A percentile compares a stretch with the other conserved stretches of the same genome.
Conservation (phyloP, 2,113 vertebrate genomes). For the Apeltes quadracus region DNA sequence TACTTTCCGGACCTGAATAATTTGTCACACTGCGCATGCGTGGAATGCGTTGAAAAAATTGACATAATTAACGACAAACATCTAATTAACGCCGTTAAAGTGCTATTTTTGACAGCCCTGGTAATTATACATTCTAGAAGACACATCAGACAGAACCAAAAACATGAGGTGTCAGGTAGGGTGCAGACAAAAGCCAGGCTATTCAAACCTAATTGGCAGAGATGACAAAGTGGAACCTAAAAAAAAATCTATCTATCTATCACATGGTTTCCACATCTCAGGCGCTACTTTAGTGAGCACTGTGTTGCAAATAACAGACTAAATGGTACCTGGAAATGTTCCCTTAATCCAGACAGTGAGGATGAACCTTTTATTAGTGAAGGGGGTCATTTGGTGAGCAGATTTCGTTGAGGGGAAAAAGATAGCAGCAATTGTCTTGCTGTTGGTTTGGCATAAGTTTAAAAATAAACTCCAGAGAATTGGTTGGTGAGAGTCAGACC, state of each 20-base stretch:
- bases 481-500: conserved; percentile 30
- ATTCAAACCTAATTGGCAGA: not conserved
- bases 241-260: no score
- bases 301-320: not conserved
- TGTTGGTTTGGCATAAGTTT: conserved; percentile 5
- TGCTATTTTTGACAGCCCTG: no score
- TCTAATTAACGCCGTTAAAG: no score
- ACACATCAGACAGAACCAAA: not conserved
- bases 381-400: not conserved
- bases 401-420: not conserved
- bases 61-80: no score
- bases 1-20: no score
- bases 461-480: conserved; percentile 41
- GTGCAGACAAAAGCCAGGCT: not conserved
- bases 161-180: not conserved
- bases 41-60: no score
- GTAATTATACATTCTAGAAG: not conserved
- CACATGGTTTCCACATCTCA: not conserved
- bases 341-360: not conserved
- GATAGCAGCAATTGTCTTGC: conserved; percentile 32
- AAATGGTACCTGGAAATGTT: not conserved
- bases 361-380: not conserved
- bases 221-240: not conserved
- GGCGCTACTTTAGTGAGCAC: not conserved
- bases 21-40: no score